Evolutionary conservation across 2,888 invertebrate species (phyloP), one percentile per base, ranked within the genome.

Genomic region (Polymixis flavicincta): DNA sequence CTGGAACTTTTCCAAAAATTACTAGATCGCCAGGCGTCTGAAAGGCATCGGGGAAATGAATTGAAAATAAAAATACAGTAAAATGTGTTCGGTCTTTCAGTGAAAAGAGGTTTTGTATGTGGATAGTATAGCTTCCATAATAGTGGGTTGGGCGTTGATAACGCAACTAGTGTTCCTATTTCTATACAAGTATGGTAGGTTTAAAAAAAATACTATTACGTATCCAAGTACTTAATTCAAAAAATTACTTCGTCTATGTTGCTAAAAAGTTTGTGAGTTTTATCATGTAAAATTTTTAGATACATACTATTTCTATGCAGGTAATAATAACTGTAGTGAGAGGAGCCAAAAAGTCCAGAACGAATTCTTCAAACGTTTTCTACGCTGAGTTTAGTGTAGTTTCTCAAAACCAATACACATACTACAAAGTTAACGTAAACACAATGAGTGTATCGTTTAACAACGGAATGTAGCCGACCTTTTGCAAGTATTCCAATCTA

Each of bases 371-470:
- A 54, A 37, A 37, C 32, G 48, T 37, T 71, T 59, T 63, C 6
- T 22, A 60, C 45, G 19, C 19, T 0, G 54, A 64, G 37, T 80
- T 78, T 8, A 42, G 42, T 63, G 14, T 61, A 68, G 59, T 84
- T 68, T 85, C 68, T 59, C 28, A 66, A 79, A 71, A 50, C 50
- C 28, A 61, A 55, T 66, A 52, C 13, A 70, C 19, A 63, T 19
- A 68, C 60, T 42, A 69, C 64, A 66, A 66, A 76, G 72, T 64
- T 76, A 67, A 60, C 59, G 66, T 82, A 74, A 83, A 71, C 76
- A 79, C 73, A 83, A 78, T 78, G 57, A 76, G 74, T 72, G 45
- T 82, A 81, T 74, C 73, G 71, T 82, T 87, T 85, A 82, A 57
- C 67, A 67, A 37, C 45, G 79, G 82, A 82, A 87, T 82, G 82